These are phyloP conservation scores for Sipha maydis DNA, from an alignment of 2,888 invertebrate genomes.

Conservation along the genomic window DNA sequence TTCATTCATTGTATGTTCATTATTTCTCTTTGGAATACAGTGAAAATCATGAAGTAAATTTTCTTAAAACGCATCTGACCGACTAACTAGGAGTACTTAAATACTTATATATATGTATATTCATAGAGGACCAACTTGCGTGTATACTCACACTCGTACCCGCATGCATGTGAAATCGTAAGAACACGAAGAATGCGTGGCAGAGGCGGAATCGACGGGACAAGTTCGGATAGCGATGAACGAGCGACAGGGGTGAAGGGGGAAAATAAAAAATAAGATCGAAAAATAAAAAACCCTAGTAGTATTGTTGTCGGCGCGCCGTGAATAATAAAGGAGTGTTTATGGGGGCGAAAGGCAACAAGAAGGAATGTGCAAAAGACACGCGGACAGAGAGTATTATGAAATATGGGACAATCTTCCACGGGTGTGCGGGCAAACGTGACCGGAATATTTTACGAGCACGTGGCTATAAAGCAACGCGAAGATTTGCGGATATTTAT, in stretches of 20 bases:
- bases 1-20: too few species aligned
- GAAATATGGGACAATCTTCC: conserved; percentile 56
- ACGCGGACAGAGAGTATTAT: conserved; percentile 47
- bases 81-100: too few species aligned
- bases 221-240: background rate
- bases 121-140: too few species aligned
- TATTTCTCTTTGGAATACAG: too few species aligned
- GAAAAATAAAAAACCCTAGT: conserved; percentile 13
- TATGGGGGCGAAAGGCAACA: conserved; percentile 23
- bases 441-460: conserved; percentile 50
- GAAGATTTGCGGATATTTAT: conserved; percentile 37
- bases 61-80: too few species aligned
- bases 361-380: conserved; percentile 47
- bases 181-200: background rate
- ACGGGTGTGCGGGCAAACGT: conserved; percentile 45
- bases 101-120: too few species aligned
- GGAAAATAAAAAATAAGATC: background rate
- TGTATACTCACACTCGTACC: too few species aligned
- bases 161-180: too few species aligned
- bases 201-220: background rate
- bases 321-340: conserved; percentile 57
- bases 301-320: conserved; percentile 49
- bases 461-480: conserved; percentile 10
- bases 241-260: background rate
- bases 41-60: too few species aligned